Base-by-base conservation (phyloP, 2,797 vertebrate genomes). In the Bovichtus diacanthus region DNA sequence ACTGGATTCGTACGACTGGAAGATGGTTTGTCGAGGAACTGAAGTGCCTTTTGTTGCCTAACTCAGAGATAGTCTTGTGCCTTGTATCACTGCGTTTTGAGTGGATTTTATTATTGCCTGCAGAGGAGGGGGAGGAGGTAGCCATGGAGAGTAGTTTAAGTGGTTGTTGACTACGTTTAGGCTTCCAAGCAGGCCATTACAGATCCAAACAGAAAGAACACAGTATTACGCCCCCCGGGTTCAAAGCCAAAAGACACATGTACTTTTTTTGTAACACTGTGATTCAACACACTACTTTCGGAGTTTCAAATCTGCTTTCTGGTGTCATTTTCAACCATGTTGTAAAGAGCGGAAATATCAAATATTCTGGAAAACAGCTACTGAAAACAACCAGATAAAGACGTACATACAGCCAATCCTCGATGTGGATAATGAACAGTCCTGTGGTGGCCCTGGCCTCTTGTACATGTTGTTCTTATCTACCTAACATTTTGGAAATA, bases 151-250 rank as follows among this genome's bases (percentile, higher is more conserved):
- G 3, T 38, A 36, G 38, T 21, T 7, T 18, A 7, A 61, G 6
- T 18, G 19, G 4, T 38, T 29, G 2, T 27, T 27, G 11, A 44
- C 6, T 38, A 19, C 0, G 9, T 50, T 69, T n/a, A 13, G 15
- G 15, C 41, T 58, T 54, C 59, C 25, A 38, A 49, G 60, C 49
- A 58, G 38, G 51, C 56, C 31, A 51, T 63, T 56, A 67, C 11
- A 71, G 7, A 70, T 67, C 53, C 25, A 38, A 70, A 75, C 16
- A 43, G 38, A 41, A 31, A 29, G 15, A 60, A 23, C 23, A 62
- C 41, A 31, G 27, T 36, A 55, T 56, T 44, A 64, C 5, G 2
- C n/a, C 39, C 11, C 19, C 2, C 1, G 29, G 15, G 46, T 61
- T 78, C 13, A 61, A 11, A n/a, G 60, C 36, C 53, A 39, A 56